Percentiles rank a stretch among this genome's conserved stretches.
Conservation (phyloP, 2,113 vertebrate species). For the Gasterosteus nipponicus region DNA sequence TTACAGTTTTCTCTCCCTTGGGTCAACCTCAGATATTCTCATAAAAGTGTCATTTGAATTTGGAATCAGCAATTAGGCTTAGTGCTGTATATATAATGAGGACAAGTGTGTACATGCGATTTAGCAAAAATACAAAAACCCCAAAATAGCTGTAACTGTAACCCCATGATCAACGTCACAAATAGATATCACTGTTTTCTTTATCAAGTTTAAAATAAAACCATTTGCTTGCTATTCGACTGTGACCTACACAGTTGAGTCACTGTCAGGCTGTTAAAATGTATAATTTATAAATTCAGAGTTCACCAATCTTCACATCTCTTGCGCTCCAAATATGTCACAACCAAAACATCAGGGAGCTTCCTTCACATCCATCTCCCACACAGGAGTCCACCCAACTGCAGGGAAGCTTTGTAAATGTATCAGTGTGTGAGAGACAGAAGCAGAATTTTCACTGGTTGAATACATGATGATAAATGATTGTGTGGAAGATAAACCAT, state of each 20-base stretch:
- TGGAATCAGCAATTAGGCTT: neutral
- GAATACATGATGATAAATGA: constrained; percentile 61
- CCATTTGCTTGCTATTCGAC: neutral
- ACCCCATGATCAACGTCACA: neutral
- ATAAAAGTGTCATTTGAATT: neutral
- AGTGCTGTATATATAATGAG: neutral
- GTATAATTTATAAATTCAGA: constrained; percentile 19
- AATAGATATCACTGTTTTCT: neutral
- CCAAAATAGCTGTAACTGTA: neutral
- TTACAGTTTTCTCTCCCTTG: neutral
- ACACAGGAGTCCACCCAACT: constrained; percentile 62
- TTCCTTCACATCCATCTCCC: constrained; percentile 61
- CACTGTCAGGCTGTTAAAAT: constrained; percentile 31
- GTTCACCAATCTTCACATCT: constrained; percentile 58
- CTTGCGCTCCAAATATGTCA: constrained; percentile 73
- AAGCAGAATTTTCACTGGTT: constrained; percentile 45
- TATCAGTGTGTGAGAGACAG: constrained; percentile 47
- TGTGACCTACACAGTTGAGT: constrained; percentile 21
- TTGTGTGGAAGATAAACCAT: constrained; percentile 46
- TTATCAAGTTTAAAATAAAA: constrained; percentile 16
- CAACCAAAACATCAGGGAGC: constrained; percentile 54
- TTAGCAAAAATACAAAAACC: neutral
- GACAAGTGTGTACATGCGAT: neutral
- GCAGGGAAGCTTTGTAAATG: constrained; percentile 62
- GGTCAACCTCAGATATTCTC: neutral